These are phyloP conservation scores for Campylomormyrus numenius DNA, from an alignment of 2,113 vertebrate genomes.

Conservation along the genomic window DNA sequence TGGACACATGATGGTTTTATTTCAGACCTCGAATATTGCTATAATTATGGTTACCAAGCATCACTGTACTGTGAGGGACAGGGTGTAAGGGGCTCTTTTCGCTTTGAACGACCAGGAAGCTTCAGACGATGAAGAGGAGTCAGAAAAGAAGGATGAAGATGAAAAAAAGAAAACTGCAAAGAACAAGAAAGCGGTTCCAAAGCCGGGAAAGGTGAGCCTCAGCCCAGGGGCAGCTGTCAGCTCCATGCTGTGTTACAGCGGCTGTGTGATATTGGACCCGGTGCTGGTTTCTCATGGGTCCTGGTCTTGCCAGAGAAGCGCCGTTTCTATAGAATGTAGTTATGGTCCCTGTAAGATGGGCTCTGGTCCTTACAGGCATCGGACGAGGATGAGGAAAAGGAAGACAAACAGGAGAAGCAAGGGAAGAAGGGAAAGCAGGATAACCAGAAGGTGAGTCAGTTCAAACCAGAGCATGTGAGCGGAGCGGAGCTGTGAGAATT, in stretches of 20 bases:
- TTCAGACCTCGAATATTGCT: neutral
- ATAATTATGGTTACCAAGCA: neutral
- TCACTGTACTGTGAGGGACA: neutral
- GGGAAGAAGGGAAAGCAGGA: constrained; percentile 44
- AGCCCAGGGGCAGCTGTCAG: neutral
- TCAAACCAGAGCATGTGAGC: no score
- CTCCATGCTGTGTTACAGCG: neutral
- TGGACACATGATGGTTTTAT: neutral
- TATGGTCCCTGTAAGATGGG: neutral
- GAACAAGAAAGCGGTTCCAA: constrained; percentile 33
- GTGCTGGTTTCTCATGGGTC: neutral
- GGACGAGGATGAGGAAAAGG: constrained; percentile 25
- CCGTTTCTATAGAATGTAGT: neutral
- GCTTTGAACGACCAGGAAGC: constrained; percentile 31
- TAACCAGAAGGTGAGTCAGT: constrained; percentile 34
- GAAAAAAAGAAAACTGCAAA: constrained; percentile 39
- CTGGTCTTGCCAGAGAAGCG: neutral
- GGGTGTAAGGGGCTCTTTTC: neutral
- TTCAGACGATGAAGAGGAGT: constrained; percentile 39
- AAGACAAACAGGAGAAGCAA: constrained; percentile 30
- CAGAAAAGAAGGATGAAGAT: constrained; percentile 43
- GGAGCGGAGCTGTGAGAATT: no score
- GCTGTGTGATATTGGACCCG: neutral
- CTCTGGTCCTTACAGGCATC: neutral
- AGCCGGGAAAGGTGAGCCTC: constrained; percentile 39